Evolutionary conservation across 92 coral and sea anemone species (phyloP), one percentile per base, ranked within the genome.

Genomic region (Porites evermanni): DNA sequence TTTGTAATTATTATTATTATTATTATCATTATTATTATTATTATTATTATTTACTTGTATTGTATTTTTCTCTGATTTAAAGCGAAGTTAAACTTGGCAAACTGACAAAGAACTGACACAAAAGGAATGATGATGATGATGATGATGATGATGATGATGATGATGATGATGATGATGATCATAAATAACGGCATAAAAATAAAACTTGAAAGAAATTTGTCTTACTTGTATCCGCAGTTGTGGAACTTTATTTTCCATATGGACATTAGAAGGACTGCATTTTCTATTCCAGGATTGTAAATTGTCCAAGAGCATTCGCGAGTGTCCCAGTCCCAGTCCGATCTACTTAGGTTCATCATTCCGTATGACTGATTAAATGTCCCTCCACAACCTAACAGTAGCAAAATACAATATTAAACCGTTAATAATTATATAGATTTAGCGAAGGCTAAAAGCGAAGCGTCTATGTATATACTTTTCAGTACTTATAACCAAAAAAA

Each of bases 221-320:
- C 21, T 77, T 77, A 77, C 86, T 38, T 38, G 47, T 38, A 38
- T 0, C 86, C 10, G 86, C 86, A 82, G 56, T n/a, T 19, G 4
- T 59, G 12, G 1, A 82, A 50, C 6, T 13, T 2, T 21, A 82
- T 6, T 8, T 60, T 14, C 4, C 72, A 8, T 0, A 73, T 0
- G 9, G 70, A 44, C 61, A 82, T 26, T 21, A 82, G 63, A 47
- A 72, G 50, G 6, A 71, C 64, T 12, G 79, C 86, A 50, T 82
- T 73, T 1, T 17, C 16, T 5, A 82, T 12, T 8, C 86, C 86
- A 61, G 17, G 59, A 18, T 72, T 82, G 20, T 64, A 8, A 0
- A 82, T 82, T 20, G 61, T 61, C 86, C 86, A 82, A 78, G n/a
- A 44, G 8, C 86, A 82, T 2, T 8, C 47, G 13, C 58, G 79